A percentile compares a stretch with the other conserved stretches of the same genome.
These are phyloP conservation scores for Eudemis profundana DNA, from an alignment of 2,888 invertebrate genomes.

Conservation along the genomic window DNA sequence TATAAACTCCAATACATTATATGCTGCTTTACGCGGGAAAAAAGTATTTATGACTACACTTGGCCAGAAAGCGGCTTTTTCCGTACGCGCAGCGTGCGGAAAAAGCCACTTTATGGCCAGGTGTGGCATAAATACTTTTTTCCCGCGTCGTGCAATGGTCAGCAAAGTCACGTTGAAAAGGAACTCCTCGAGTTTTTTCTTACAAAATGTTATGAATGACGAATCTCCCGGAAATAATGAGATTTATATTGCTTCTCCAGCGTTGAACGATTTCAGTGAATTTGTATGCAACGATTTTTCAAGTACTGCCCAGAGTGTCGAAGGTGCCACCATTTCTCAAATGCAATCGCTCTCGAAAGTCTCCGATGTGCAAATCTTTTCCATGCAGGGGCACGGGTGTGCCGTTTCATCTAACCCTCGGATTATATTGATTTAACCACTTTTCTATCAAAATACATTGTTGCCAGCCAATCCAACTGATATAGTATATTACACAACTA, in stretches of 20 bases:
- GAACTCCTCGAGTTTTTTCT: background rate
- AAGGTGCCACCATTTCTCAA: slow-evolving; percentile 47
- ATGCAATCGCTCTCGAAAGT: slow-evolving; percentile 46
- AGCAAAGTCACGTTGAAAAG: too few species aligned
- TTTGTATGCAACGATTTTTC: slow-evolving; percentile 52
- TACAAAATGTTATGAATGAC: background rate
- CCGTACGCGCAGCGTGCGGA: too few species aligned
- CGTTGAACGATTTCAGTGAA: slow-evolving; percentile 33
- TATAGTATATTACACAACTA: too few species aligned
- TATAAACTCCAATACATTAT: too few species aligned
- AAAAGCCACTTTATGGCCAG: too few species aligned
- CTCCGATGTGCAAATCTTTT: slow-evolving; percentile 51
- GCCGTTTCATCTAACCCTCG: slow-evolving; percentile 50
- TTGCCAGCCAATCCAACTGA: slow-evolving; percentile 19
- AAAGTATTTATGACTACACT: too few species aligned
- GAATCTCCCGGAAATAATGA: slow-evolving; percentile 1
- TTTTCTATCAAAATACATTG: slow-evolving; percentile 31
- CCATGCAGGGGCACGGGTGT: slow-evolving; percentile 44
- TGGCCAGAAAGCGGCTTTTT: too few species aligned
- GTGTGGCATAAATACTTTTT: too few species aligned
- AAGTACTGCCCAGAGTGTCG: slow-evolving; percentile 45
- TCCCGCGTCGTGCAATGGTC: too few species aligned
- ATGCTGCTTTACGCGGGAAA: too few species aligned
- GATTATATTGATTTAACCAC: slow-evolving; percentile 45
- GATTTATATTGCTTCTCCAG: slow-evolving; percentile 12